phyloP scores from a whole-genome alignment of 2,113 vertebrate genomes.

The Percina caprodes region DNA sequence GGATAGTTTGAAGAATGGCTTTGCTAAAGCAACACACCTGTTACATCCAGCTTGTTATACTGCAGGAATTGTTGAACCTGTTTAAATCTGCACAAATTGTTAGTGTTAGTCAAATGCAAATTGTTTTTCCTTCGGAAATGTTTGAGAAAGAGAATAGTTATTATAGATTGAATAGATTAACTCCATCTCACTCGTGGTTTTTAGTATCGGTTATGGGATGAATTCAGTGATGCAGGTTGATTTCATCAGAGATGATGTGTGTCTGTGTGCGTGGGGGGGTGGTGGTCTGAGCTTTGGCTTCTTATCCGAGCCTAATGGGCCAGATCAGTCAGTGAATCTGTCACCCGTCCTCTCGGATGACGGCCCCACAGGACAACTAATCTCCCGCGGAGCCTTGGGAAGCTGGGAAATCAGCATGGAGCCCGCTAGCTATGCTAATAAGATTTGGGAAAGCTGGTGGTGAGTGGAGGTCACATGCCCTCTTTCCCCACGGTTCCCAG shows the following conservation, averaged over 20 bases:
- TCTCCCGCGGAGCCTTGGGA: slow-evolving; percentile 81
- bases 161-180: slow-evolving; percentile 27
- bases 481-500: slow-evolving; percentile 76
- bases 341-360: slow-evolving; percentile 78
- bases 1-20: no score
- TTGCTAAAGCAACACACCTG: no score
- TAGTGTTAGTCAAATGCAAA: background rate
- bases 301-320: slow-evolving; percentile 83
- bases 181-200: slow-evolving; percentile 38
- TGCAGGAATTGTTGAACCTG: no score
- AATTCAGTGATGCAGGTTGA: slow-evolving; percentile 79
- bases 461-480: slow-evolving; percentile 85
- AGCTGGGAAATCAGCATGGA: slow-evolving; percentile 80
- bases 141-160: slow-evolving; percentile 26
- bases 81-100: no score
- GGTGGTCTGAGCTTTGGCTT: slow-evolving; percentile 65
- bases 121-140: background rate
- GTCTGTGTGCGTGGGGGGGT: slow-evolving; percentile 43
- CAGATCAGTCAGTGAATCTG: slow-evolving; percentile 86
- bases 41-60: no score
- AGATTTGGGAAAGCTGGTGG: slow-evolving; percentile 83
- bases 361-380: slow-evolving; percentile 74
- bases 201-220: slow-evolving; percentile 45
- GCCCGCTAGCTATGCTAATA: slow-evolving; percentile 78
- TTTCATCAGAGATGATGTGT: slow-evolving; percentile 78